A percentile compares a stretch with the other conserved stretches of the same genome.
Evolutionary conservation across 2,888 invertebrate genomes (phyloP).

Genomic region (Isoperla grammatica): DNA sequence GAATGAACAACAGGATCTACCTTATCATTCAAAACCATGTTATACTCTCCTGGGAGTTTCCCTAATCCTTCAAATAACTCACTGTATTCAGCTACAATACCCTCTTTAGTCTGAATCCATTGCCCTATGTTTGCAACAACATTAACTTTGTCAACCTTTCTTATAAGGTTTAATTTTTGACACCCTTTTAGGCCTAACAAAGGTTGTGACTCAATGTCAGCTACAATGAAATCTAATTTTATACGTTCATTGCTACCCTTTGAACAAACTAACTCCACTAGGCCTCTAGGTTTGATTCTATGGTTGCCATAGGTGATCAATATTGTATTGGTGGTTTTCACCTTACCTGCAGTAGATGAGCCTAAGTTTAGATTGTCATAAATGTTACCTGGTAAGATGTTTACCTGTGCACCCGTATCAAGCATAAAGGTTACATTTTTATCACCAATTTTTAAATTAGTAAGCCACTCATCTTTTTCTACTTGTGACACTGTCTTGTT

Average conservation of each 20-base stretch:
- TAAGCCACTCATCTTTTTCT: background rate
- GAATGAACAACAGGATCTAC: conserved; percentile 14
- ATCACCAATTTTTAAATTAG: background rate
- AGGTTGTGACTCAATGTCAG: background rate
- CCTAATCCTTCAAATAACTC: conserved; percentile 12
- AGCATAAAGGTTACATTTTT: background rate
- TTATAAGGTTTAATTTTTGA: background rate
- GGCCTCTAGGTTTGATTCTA: background rate
- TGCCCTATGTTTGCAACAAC: background rate
- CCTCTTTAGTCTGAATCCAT: background rate
- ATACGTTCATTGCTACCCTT: background rate
- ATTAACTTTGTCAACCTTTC: background rate
- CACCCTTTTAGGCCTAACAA: background rate
- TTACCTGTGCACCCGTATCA: conserved; percentile 3
- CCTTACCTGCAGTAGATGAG: background rate
- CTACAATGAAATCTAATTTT: too few relatives aligned
- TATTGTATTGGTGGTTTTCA: background rate
- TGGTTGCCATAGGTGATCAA: background rate
- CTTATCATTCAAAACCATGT: background rate
- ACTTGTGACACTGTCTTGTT: background rate
- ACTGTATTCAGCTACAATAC: background rate
- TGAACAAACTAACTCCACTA: background rate
- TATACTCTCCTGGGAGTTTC: background rate
- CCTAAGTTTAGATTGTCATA: background rate
- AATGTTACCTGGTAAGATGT: background rate